These are phyloP conservation scores for Vesta saturnalis DNA, from an alignment of 2,888 invertebrate genomes.

Conservation along the genomic window DNA sequence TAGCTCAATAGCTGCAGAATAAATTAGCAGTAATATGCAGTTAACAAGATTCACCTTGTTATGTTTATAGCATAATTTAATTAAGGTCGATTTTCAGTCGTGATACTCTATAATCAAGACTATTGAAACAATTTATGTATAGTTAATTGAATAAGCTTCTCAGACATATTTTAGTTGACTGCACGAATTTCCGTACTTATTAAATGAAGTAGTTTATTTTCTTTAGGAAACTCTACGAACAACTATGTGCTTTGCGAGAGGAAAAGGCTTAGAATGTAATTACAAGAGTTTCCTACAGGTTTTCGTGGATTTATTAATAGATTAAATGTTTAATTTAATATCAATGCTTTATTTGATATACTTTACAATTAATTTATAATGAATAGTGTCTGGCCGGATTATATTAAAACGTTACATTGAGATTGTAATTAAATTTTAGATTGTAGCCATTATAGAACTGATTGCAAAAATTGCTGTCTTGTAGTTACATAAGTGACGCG, in stretches of 20 bases:
- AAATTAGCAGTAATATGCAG: background rate
- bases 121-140: background rate
- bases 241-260: background rate
- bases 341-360: conserved; percentile 1
- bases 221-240: background rate
- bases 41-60: background rate
- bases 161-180: background rate
- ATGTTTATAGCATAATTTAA: background rate
- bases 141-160: background rate
- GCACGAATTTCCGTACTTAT: background rate
- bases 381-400: conserved; percentile 1
- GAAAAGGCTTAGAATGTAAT: conserved; percentile 9
- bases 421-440: conserved; percentile 5
- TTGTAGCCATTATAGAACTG: background rate
- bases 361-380: conserved; percentile 1
- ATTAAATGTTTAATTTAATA: conserved; percentile 9
- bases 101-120: background rate
- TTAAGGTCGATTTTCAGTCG: background rate
- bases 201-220: conserved; percentile 5
- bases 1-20: background rate
- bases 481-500: conserved; percentile 7
- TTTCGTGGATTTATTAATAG: background rate
- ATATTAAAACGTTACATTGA: background rate
- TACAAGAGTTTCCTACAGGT: conserved; percentile 1
- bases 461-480: background rate